Base-by-base conservation (phyloP, 2,797 vertebrate genomes). In the Buceros bicornis region DNA sequence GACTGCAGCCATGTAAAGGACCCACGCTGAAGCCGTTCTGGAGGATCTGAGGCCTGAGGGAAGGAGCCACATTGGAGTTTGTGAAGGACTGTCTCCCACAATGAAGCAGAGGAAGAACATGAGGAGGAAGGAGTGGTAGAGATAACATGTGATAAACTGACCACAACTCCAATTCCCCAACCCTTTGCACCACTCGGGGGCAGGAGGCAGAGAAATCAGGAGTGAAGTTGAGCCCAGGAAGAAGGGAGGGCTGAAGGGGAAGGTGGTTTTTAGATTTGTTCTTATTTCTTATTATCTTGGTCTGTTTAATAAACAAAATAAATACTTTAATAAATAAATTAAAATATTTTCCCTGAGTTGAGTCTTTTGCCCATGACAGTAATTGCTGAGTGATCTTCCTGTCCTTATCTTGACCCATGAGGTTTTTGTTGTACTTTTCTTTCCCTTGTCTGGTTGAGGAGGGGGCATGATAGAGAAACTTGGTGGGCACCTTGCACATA, bases 161-260 rank as follows among this genome's bases (percentile, higher is more conserved):
- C 13, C 7, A 6, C 22, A 65, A 42, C 20, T 5, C 10, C 2
- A 13, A 3, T 54, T 84, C 14, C 7, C 47, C 9, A 15, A 47
- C 5, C 13, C 25, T 4, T 6, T 80, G 25, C 26, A 28, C 5
- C 3, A 21, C 24, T 29, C 0, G 0, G 5, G 1, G 33, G 20
- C 19, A 74, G 8, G 16, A 74, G 7, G 5, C 5, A 66, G 33
- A 57, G 37, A 91, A 66, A 29, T 4, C 1, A 0, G 6, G 24
- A 20, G 6, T 37, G 8, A 82, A 61, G 10, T 5, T 45, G 48
- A 72, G 21, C 10, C 31, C 15, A 8, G 18, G 26, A 82, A 62
- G 16, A 83, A 50, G 8, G 35, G 3, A 74, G 6, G 5, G 6
- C 35, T 26, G 20, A 33, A 20, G 5, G 3, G 2, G 14, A 48